Evolutionary conservation across 2,888 invertebrate genomes (phyloP).

Genomic region (Catonia carolina): DNA sequence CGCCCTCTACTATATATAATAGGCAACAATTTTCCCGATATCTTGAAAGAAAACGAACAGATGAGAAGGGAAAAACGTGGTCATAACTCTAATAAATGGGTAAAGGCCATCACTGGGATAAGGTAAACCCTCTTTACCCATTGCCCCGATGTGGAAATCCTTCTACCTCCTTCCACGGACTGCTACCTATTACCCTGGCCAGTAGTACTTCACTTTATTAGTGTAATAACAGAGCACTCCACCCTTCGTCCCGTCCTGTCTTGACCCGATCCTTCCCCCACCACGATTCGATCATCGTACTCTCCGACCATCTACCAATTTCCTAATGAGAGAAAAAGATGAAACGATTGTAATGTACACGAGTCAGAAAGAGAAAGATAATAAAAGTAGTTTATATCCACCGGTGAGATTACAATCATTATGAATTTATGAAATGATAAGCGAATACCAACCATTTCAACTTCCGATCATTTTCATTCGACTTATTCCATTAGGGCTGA

Average conservation of each 20-base stretch:
- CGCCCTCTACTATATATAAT: conserved; percentile 18
- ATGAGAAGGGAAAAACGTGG: conserved; percentile 12
- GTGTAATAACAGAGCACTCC: conserved; percentile 6
- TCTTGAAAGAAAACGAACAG: conserved; percentile 8
- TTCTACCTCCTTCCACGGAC: too few relatives aligned
- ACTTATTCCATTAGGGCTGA: too few relatives aligned
- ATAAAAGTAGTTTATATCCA: too few relatives aligned
- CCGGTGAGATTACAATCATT: background rate
- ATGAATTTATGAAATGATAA: conserved; percentile 15
- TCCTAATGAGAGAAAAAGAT: conserved; percentile 5
- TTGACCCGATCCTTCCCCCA: too few relatives aligned
- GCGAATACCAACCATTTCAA: too few relatives aligned
- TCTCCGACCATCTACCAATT: background rate
- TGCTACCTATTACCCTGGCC: too few relatives aligned
- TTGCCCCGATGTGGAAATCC: background rate
- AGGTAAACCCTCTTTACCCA: conserved; percentile 1
- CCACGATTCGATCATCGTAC: too few relatives aligned
- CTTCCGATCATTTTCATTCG: too few relatives aligned
- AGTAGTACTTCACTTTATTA: conserved; percentile 10
- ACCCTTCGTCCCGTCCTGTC: background rate
- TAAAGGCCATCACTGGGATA: conserved; percentile 18
- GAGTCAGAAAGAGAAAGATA: too few relatives aligned
- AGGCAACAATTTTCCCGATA: conserved; percentile 24
- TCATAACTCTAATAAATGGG: conserved; percentile 24
- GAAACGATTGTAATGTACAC: too few relatives aligned